Evolutionary conservation across 2,797 vertebrate genomes (phyloP), one percentile per base, ranked within the genome.

Genomic region (Siniperca scherzeri): DNA sequence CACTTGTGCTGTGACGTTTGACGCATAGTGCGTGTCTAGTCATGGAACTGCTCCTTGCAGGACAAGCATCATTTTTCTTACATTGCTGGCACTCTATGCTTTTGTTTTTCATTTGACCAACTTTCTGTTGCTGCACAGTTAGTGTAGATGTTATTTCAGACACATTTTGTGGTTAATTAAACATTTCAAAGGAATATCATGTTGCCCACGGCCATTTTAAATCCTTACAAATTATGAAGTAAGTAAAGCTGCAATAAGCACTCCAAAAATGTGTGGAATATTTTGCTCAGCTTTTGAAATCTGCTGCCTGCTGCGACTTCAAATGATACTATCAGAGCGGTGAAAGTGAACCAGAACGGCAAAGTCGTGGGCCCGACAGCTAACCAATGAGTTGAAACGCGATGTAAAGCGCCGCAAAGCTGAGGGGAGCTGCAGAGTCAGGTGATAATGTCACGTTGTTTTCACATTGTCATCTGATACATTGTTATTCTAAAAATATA

Each of bases 151-250:
- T 42, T 62, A 73, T 62, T 77, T 53, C 22, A 57, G 73, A 67
- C 21, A 42, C 30, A 66, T 74, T 65, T 65, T 56, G 60, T 2
- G 40, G 40, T 50, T 21, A 4, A 38, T 66, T 76, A 50, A 68
- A 68, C 38, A 44, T 40, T 60, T 59, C 25, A 21, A 59, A 65
- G 60, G 60, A 65, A 59, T 57, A 52, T 70, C 4, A 75, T 66
- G 25, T 66, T 33, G 4, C 48, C 53, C 14, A 7, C 10, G 12
- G 46, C 60, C 42, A 36, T 36, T 36, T 53, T 30, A 7, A 14
- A 46, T 38, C 65, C 7, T 17, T n/a, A 56, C 21, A 19, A 46
- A 59, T 52, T n/a, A 62, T 40, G 10, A 70, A 52, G 19, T n/a
- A 14, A 74, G 16, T 44, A 17, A 60, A 27, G 38, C 30, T 74